Conservation (phyloP, 2,113 vertebrate genomes). For the Cynopterus brachyotis region DNA sequence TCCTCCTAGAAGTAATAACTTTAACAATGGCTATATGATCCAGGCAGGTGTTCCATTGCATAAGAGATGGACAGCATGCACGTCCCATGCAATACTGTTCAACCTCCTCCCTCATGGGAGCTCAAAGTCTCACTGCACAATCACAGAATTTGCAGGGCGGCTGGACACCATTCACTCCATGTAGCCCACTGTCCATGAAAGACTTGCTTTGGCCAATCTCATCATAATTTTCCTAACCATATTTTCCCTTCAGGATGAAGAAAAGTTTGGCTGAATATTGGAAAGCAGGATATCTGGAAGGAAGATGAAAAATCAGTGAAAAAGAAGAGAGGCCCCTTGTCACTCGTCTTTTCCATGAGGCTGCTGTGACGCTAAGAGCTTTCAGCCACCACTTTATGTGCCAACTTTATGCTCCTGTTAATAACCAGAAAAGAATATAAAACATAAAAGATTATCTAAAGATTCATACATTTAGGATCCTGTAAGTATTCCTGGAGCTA, state of each 20-base stretch:
- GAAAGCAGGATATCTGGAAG: neutral
- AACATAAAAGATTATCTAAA: neutral
- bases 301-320: neutral
- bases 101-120: neutral
- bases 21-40: neutral
- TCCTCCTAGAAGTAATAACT: neutral
- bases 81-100: too few relatives aligned
- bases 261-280: neutral
- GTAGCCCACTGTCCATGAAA: neutral
- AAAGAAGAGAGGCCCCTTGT: neutral
- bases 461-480: neutral
- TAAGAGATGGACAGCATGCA: neutral
- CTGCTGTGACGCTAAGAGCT: neutral
- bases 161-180: accelerated
- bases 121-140: neutral
- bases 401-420: neutral
- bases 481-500: neutral
- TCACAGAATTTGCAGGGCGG: neutral
- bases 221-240: neutral
- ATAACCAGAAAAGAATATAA: neutral
- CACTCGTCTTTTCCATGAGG: neutral
- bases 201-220: neutral
- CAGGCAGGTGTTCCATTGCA: neutral
- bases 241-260: neutral
- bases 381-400: neutral